A percentile compares a stretch with the other conserved stretches of the same genome.
Evolutionary conservation across 2,113 vertebrate species (phyloP).

Genomic region (Ameiurus melas): DNA sequence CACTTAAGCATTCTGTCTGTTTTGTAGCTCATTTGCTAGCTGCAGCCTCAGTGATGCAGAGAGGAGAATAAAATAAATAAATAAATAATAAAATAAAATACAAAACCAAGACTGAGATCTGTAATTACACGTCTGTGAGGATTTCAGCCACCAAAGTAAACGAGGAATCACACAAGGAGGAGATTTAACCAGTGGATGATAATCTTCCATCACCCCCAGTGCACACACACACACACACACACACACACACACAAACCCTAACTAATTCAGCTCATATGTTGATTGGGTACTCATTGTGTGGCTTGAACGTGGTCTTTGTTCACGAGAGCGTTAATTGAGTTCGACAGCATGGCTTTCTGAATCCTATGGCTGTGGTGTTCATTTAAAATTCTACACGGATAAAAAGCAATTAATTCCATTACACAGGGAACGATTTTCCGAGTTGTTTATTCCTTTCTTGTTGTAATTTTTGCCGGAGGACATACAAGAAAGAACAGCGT

Average conservation of each 20-base stretch:
- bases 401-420: slow-evolving; percentile 80
- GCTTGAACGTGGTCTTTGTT: slow-evolving; percentile 64
- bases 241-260: slow-evolving; percentile 44
- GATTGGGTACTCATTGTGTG: slow-evolving; percentile 72
- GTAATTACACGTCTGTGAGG: slow-evolving; percentile 29
- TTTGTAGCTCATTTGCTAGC: background rate
- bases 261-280: slow-evolving; percentile 65
- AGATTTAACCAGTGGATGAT: slow-evolving; percentile 48
- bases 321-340: slow-evolving; percentile 78
- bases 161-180: slow-evolving; percentile 44
- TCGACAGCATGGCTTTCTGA: slow-evolving; percentile 75
- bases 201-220: slow-evolving; percentile 30
- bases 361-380: slow-evolving; percentile 81
- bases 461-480: slow-evolving; percentile 71
- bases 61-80: slow-evolving; percentile 1
- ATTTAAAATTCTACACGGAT: slow-evolving; percentile 80
- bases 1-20: background rate
- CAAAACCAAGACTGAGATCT: slow-evolving; percentile 13
- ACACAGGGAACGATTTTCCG: slow-evolving; percentile 70
- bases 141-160: slow-evolving; percentile 44
- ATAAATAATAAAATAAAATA: too few relatives aligned
- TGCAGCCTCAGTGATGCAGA: slow-evolving; percentile 23
- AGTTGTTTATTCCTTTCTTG: slow-evolving; percentile 59
- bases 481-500: slow-evolving; percentile 63
- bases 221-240: background rate